These are phyloP conservation scores for Camelus dromedarius DNA, from an alignment of 2,113 vertebrate species.

Conservation along the genomic window DNA sequence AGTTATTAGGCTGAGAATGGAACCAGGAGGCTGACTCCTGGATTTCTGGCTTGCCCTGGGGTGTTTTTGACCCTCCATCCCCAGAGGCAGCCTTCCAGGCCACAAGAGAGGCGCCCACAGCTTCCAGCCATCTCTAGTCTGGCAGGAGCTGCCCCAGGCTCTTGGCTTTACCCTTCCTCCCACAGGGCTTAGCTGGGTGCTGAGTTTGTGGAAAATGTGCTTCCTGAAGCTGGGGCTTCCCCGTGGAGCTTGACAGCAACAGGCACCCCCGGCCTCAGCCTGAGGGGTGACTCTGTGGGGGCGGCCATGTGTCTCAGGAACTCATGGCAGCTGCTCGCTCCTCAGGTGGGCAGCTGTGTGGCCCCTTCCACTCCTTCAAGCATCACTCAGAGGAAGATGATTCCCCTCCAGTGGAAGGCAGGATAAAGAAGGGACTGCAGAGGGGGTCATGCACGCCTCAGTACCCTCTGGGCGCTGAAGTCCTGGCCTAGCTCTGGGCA, in stretches of 20 bases:
- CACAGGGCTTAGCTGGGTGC: background rate
- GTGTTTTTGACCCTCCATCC: background rate
- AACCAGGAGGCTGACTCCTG: background rate
- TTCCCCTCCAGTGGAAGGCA: background rate
- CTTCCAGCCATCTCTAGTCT: background rate
- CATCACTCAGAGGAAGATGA: background rate
- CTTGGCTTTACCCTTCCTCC: background rate
- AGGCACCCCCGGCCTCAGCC: background rate
- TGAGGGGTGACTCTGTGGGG: background rate
- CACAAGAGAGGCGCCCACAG: background rate
- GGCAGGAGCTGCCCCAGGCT: background rate
- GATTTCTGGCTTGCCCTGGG: background rate
- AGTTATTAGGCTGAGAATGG: background rate
- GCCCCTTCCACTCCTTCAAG: background rate
- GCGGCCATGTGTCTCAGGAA: background rate
- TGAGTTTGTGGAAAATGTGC: background rate
- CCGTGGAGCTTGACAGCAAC: background rate
- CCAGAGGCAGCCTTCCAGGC: background rate
- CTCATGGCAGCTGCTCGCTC: background rate
- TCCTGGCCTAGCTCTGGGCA: background rate
- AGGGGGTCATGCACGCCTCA: background rate
- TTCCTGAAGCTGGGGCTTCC: constrained; percentile 51
- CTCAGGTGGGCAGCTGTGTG: background rate
- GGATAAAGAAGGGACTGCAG: too few relatives aligned
- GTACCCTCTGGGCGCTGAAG: background rate